Percentiles rank a stretch among this genome's conserved stretches.
Conservation (phyloP, 2,797 vertebrate species). For the Nannoperca australis region DNA sequence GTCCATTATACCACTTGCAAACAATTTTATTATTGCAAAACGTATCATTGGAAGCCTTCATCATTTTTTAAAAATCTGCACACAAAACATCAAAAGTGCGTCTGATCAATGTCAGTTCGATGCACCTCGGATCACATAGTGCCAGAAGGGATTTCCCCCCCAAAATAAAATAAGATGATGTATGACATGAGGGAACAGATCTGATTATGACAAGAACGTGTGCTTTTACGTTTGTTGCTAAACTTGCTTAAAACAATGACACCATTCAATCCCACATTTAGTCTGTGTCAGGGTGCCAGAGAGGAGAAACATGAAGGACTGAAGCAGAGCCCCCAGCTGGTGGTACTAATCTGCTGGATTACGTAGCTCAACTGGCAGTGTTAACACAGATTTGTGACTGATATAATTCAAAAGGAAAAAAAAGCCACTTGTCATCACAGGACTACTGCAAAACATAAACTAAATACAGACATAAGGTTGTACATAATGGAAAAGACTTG, state of each 20-base stretch:
- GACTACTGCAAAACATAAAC: slow-evolving; percentile 28
- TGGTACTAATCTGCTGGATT: slow-evolving; percentile 30
- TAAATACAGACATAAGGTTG: slow-evolving; percentile 19
- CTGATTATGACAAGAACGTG: slow-evolving; percentile 39
- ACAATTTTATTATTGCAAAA: slow-evolving; percentile 83
- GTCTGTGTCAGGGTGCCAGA: slow-evolving; percentile 19
- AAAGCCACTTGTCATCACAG: slow-evolving; percentile 9
- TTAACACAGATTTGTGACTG: slow-evolving; percentile 26
- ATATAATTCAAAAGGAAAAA: slow-evolving; percentile 19
- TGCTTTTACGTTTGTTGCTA: slow-evolving; percentile 40
- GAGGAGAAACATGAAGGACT: slow-evolving; percentile 4
- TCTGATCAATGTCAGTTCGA: slow-evolving; percentile 46
- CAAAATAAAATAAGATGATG: slow-evolving; percentile 3
- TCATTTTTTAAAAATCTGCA: slow-evolving; percentile 51
- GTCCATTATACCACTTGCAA: slow-evolving; percentile 55
- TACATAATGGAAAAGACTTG: slow-evolving; percentile 47
- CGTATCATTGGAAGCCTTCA: slow-evolving; percentile 62
- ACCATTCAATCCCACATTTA: not conserved
- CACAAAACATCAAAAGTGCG: slow-evolving; percentile 67
- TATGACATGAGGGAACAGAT: slow-evolving; percentile 24
- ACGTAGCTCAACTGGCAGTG: slow-evolving; percentile 35
- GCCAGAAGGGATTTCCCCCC: slow-evolving; percentile 12
- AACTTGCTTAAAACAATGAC: slow-evolving; percentile 31
- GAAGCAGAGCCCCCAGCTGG: slow-evolving; percentile 29
- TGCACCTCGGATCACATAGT: slow-evolving; percentile 45